Evolutionary conservation across 2,797 vertebrate species (phyloP), one percentile per base, ranked within the genome.

Genomic region (Tragelaphus eurycerus): DNA sequence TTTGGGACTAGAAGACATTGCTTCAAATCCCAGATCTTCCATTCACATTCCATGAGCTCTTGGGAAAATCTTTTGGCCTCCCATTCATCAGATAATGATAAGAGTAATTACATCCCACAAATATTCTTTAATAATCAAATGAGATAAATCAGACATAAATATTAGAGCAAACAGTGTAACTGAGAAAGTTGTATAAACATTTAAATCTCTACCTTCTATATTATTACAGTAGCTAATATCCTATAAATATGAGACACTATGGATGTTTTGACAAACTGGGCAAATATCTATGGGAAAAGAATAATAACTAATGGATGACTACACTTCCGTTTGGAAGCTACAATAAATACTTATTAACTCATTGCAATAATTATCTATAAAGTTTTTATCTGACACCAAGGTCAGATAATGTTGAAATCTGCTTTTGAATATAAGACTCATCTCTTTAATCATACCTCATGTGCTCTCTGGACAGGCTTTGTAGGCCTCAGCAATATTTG

Each of bases 241-340:
- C 76, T 90, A 34, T 62, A 79, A 96, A 76, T 86, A 87, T 11
- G 34, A 81, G 74, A 17, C 3, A 64, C n/a, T 27, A 64, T 19
- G 54, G 27, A 57, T 7, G 19, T 59, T 88, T 95, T 89, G 7
- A 74, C 31, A 71, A 90, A 62, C 1, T 79, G 21, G 14, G n/a
- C 78, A 46, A 89, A 88, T 31, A 17, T 54, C 67, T 60, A 82
- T 4, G 93, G 57, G 52, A 46, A 97, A 94, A 93, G 46, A 71
- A n/a, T 89, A 90, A 88, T 95, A 94, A 95, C 59, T 94, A 59
- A 97, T 67, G 34, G 52, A 91, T 62, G 59, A 90, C 86, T 91
- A 85, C 1, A 84, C n/a, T 74, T 96, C 43, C 34, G 71, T 74
- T 89, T 71, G 34, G 93, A 97, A 95, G 89, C 52, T 76, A 82